A percentile compares a stretch with the other conserved stretches of the same genome.
phyloP scores from a whole-genome alignment of 92 coral and sea anemone genomes.

The Montipora capitata region DNA sequence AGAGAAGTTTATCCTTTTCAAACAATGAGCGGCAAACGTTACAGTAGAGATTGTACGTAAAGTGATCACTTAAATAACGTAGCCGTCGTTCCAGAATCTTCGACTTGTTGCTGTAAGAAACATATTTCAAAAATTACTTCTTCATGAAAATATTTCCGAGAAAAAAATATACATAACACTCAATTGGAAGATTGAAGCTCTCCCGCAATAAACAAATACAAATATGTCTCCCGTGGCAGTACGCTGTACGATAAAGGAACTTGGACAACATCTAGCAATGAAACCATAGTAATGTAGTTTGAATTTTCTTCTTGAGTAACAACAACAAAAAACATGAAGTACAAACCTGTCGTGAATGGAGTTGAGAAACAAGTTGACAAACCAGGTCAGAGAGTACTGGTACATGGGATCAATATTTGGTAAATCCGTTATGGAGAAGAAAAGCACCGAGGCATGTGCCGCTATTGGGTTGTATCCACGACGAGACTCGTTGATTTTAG shows the following conservation, averaged over 20 bases:
- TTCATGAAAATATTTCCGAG: not conserved
- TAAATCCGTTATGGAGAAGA: constrained; percentile 97
- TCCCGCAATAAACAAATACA: too few species aligned
- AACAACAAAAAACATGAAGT: not conserved
- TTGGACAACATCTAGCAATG: too few species aligned
- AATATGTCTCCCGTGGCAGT: too few species aligned
- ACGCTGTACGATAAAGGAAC: too few species aligned
- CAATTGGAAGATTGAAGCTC: not conserved
- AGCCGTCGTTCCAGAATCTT: constrained; percentile 98
- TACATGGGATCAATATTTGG: constrained; percentile 99
- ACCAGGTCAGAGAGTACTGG: constrained; percentile 99
- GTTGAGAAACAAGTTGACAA: constrained; percentile 96
- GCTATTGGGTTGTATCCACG: constrained; percentile 98
- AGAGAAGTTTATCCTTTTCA: constrained; percentile 98
- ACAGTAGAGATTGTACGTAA: constrained; percentile 98
- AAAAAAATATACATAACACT: not conserved
- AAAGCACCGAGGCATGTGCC: constrained; percentile 97
- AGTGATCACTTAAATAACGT: constrained; percentile 99
- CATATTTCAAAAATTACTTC: not conserved
- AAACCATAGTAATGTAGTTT: too few species aligned
- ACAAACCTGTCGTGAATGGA: constrained; percentile 97
- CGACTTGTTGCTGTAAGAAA: constrained; percentile 91
- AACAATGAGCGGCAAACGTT: constrained; percentile 99
- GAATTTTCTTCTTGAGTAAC: too few species aligned
- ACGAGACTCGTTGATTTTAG: constrained; percentile 97